Evolutionary conservation across 2,888 invertebrate genomes (phyloP), one percentile per base, ranked within the genome.

Genomic region (Coleophora flavipennella): DNA sequence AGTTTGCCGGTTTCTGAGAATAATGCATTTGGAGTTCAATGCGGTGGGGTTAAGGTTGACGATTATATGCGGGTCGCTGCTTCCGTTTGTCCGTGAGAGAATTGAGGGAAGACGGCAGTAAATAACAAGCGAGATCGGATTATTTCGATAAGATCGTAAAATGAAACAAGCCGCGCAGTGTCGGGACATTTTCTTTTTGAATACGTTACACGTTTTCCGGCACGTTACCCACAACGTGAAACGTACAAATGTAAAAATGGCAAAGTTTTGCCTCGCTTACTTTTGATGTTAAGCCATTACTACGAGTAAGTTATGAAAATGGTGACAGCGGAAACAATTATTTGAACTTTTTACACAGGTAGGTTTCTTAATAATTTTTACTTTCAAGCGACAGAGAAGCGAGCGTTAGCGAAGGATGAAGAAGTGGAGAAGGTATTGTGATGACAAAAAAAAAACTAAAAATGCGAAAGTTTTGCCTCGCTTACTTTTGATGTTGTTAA

Each of bases 61-160:
- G 69, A 65, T 79, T 59, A 64, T 51, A 61, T 67, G 67, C 42
- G 48, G 44, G 41, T 28, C 27, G 40, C 43, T 48, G 47, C 53
- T 46, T 48, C 53, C 55, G 57, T 60, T n/a, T 61, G 53, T 57
- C 52, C 61, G 64, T 54, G 65, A 67, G 69, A 63, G 66, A 70
- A 69, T 73, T 66, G 74, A 70, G 72, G 73, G 73, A 72, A 75
- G 71, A 64, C 62, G 68, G 80, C 66, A 75, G 80, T 83, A 84
- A 83, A 83, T 81, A 84, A 83, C 76, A 73, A 72, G 71, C 60
- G 63, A 74, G 83, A 80, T 84, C 77, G 78, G 80, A 84, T 83
- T 83, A 83, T 83, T 79, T 81, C 81, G 83, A 83, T 83, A 83
- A 83, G 78, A 80, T 81, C 81, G 75, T 84, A 83, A 81, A 81